Evolutionary conservation across 2,888 invertebrate species (phyloP).

Genomic region (Steromphala cineraria): DNA sequence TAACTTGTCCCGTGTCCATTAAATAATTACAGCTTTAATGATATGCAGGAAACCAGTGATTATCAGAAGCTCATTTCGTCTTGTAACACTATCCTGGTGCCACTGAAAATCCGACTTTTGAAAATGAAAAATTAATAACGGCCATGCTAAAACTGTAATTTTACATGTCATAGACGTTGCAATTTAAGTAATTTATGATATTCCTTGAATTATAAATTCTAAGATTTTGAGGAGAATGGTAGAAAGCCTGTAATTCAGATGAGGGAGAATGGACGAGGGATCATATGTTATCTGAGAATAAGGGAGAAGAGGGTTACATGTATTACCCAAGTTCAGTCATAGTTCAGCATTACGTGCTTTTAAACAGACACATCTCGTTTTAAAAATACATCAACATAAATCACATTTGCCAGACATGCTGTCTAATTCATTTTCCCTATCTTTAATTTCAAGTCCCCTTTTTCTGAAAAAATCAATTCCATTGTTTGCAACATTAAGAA

Average conservation of each 20-base stretch:
- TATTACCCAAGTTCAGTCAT: no score
- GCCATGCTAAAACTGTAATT: neutral
- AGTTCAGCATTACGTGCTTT: no score
- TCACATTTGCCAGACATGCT: no score
- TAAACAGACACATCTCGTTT: no score
- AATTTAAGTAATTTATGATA: neutral
- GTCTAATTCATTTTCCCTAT: no score
- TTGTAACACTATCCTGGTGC: neutral
- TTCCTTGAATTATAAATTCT: slow-evolving; percentile 6
- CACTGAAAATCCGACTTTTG: slow-evolving; percentile 6
- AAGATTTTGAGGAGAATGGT: neutral
- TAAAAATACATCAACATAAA: no score
- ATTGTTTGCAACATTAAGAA: no score
- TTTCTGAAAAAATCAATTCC: no score
- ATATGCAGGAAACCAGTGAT: slow-evolving; percentile 15
- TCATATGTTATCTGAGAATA: no score
- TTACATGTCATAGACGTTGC: slow-evolving; percentile 2
- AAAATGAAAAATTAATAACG: slow-evolving; percentile 18
- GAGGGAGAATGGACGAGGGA: no score
- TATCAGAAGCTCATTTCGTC: neutral
- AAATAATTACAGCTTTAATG: slow-evolving; percentile 16
- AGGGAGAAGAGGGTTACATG: no score
- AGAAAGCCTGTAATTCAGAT: neutral
- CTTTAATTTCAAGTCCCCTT: no score
- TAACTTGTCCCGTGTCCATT: slow-evolving; percentile 11